These are phyloP conservation scores for Cerastis rubricosa DNA, from an alignment of 2,888 invertebrate genomes.

Conservation along the genomic window DNA sequence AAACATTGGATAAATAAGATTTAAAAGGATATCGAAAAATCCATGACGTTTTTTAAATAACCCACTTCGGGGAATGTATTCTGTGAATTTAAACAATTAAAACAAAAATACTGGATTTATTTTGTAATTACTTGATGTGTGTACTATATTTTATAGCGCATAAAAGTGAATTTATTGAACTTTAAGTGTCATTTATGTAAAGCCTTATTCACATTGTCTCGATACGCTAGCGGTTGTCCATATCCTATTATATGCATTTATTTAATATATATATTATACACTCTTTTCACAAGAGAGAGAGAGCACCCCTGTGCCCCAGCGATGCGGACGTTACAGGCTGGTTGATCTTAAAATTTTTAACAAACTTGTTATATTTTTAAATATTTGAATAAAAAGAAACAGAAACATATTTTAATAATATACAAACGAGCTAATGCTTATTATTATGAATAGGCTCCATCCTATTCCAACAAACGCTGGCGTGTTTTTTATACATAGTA, in stretches of 20 bases:
- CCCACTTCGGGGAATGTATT: background rate
- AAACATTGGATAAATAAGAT: background rate
- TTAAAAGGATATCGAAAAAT: background rate
- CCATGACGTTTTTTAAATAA: background rate
- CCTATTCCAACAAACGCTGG: background rate
- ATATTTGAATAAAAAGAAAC: background rate
- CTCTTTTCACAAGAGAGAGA: background rate
- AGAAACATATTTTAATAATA: too few relatives aligned
- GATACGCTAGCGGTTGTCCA: background rate
- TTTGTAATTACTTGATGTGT: constrained; percentile 12
- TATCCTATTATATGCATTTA: background rate
- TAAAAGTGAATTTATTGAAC: background rate
- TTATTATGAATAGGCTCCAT: background rate
- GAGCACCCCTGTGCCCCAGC: background rate
- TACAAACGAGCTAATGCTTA: background rate
- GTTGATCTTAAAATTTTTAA: background rate
- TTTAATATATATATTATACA: background rate
- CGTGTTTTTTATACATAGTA: background rate
- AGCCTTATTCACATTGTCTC: background rate
- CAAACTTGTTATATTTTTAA: background rate
- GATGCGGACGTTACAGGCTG: background rate
- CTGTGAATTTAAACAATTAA: constrained; percentile 15
- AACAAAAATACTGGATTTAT: constrained; percentile 31
- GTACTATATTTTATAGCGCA: background rate
- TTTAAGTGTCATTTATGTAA: background rate